Conservation (phyloP, 2,797 vertebrate genomes). For the Esox masquinongy region DNA sequence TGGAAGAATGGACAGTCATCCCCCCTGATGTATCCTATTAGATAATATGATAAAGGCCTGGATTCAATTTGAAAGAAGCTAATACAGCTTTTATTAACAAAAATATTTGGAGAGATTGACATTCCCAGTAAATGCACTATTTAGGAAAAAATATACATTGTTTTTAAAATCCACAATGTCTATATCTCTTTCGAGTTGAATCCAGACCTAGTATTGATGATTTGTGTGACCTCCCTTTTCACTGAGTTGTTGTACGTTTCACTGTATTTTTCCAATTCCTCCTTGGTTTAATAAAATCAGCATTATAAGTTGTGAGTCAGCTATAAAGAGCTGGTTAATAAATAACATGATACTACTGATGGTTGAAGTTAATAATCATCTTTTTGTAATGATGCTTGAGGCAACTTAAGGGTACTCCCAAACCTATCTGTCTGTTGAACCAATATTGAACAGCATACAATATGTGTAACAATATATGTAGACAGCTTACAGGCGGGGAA, state of each 20-base stretch:
- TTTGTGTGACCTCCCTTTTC: background rate
- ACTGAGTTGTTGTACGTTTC: background rate
- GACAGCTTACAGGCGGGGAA: slow-evolving; percentile 21
- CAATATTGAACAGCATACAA: background rate
- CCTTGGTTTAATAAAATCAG: background rate
- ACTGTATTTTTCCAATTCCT: background rate
- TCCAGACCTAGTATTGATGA: background rate
- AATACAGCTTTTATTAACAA: no score
- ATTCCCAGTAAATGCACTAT: no score
- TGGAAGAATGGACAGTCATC: background rate
- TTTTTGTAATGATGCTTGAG: slow-evolving; percentile 5
- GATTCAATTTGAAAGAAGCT: no score
- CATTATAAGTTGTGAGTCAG: background rate
- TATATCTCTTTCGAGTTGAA: no score
- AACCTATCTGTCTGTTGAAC: background rate
- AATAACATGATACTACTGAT: background rate
- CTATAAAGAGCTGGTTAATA: background rate
- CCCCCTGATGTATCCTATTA: background rate
- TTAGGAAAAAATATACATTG: no score
- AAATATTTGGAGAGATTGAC: no score
- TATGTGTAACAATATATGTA: background rate
- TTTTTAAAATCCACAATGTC: no score
- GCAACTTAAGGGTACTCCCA: background rate
- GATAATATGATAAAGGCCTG: background rate
- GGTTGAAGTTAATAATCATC: background rate